phyloP scores from a whole-genome alignment of 2,113 vertebrate species.

The Piliocolobus tephrosceles region DNA sequence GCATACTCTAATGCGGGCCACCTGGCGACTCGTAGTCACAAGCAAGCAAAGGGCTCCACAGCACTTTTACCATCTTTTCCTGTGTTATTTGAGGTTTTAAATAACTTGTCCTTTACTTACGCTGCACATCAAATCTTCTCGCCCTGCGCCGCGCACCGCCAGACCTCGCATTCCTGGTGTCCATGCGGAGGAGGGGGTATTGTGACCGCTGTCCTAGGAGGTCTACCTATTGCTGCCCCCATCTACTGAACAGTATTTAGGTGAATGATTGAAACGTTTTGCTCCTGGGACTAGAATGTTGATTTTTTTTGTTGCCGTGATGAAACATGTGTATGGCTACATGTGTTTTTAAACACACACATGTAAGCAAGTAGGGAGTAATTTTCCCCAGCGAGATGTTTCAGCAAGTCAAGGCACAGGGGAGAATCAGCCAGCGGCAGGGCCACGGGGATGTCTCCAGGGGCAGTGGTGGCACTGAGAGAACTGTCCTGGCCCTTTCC shows the following conservation, averaged over 20 bases:
- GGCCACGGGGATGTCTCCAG: too few relatives aligned
- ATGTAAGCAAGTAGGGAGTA: conserved; percentile 70
- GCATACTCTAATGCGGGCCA: conserved; percentile 45
- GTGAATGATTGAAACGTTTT: conserved; percentile 46
- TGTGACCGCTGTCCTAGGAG: neutral
- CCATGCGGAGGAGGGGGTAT: neutral
- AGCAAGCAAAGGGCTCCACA: neutral
- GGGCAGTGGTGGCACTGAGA: neutral
- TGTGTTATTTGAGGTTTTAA: neutral
- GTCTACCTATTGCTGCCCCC: neutral
- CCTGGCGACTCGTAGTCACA: neutral
- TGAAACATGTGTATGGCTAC: conserved; percentile 71
- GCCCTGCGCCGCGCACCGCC: neutral
- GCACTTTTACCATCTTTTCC: neutral
- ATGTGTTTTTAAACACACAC: neutral
- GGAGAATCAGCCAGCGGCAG: conserved; percentile 8
- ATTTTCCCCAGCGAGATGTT: conserved; percentile 78
- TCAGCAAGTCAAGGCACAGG: conserved; percentile 76
- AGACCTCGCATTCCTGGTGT: neutral
- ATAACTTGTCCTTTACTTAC: conserved; percentile 4
- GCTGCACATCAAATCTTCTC: neutral
- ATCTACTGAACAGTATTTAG: conserved; percentile 24
- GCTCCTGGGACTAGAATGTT: conserved; percentile 59
- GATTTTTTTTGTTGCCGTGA: conserved; percentile 75
- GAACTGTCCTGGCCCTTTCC: neutral